A percentile compares a stretch with the other conserved stretches of the same genome.
Evolutionary conservation across 2,797 vertebrate species (phyloP).

Genomic region (Tapera naevia): DNA sequence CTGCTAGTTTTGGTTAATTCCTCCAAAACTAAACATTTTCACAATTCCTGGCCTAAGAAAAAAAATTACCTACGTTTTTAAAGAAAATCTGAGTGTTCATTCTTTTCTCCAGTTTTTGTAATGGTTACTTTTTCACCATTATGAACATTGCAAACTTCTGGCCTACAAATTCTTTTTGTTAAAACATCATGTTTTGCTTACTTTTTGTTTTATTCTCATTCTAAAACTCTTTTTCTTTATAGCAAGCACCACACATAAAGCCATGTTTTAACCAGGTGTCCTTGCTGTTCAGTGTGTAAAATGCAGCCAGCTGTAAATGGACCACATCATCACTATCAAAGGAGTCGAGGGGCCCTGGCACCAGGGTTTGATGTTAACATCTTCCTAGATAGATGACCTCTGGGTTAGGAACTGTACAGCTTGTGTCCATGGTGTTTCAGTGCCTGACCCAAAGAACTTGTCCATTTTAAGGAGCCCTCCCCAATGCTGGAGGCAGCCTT

Average conservation of each 20-base stretch:
- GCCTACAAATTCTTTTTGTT: not conserved
- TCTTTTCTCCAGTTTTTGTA: no score
- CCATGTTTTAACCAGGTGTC: not conserved
- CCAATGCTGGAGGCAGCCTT: fast-evolving
- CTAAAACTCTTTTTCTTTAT: not conserved
- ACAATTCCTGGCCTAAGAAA: not conserved
- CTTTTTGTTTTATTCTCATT: not conserved
- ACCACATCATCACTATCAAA: not conserved
- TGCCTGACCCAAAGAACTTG: not conserved
- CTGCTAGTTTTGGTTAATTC: not conserved
- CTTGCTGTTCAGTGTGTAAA: not conserved
- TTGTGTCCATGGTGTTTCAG: fast-evolving
- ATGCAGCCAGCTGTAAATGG: not conserved
- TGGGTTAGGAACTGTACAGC: not conserved
- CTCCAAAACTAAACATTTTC: not conserved
- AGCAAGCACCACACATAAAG: not conserved
- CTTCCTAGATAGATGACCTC: not conserved
- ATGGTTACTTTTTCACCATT: no score
- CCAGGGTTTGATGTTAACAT: not conserved
- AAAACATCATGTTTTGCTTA: not conserved
- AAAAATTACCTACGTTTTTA: no score
- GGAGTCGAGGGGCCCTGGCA: not conserved
- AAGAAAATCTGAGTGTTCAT: no score
- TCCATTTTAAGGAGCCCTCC: not conserved
- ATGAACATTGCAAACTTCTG: no score